Evolutionary conservation across 2,888 invertebrate genomes (phyloP).

Genomic region (Mactromeris polynyma): DNA sequence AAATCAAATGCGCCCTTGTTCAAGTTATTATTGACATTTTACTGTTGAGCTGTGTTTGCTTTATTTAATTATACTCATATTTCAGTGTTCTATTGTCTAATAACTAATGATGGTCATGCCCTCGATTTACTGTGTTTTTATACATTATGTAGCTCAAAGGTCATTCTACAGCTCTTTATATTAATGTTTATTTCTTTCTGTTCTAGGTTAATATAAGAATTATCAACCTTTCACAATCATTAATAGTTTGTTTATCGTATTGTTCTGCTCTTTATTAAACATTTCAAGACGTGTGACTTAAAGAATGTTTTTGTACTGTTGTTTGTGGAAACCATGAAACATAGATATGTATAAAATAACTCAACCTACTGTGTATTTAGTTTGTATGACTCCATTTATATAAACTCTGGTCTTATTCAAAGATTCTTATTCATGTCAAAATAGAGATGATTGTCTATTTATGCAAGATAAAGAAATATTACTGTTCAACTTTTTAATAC

Average conservation of each 20-base stretch:
- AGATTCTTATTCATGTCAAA: constrained; percentile 38
- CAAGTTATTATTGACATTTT: background rate
- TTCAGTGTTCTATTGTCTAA: background rate
- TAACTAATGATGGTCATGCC: background rate
- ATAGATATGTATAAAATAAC: constrained; percentile 11
- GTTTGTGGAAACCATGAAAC: constrained; percentile 27
- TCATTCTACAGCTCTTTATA: background rate
- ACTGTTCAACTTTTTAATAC: constrained; percentile 50
- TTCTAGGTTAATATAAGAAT: background rate
- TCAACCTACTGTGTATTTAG: background rate
- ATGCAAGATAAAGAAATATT: constrained; percentile 41
- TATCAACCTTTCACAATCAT: background rate
- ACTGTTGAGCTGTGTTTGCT: background rate
- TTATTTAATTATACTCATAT: background rate
- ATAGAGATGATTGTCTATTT: constrained; percentile 34
- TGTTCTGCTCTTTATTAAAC: background rate
- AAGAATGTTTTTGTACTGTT: constrained; percentile 33
- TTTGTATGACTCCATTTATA: constrained; percentile 43
- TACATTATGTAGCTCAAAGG: background rate
- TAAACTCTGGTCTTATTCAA: constrained; percentile 58
- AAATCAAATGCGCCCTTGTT: background rate
- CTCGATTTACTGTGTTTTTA: background rate
- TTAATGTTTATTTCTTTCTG: background rate
- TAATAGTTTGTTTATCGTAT: background rate
- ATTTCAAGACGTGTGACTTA: background rate